phyloP scores from a whole-genome alignment of 1,140 invertebrate genomes.

The Polypedilum vanderplanki region DNA sequence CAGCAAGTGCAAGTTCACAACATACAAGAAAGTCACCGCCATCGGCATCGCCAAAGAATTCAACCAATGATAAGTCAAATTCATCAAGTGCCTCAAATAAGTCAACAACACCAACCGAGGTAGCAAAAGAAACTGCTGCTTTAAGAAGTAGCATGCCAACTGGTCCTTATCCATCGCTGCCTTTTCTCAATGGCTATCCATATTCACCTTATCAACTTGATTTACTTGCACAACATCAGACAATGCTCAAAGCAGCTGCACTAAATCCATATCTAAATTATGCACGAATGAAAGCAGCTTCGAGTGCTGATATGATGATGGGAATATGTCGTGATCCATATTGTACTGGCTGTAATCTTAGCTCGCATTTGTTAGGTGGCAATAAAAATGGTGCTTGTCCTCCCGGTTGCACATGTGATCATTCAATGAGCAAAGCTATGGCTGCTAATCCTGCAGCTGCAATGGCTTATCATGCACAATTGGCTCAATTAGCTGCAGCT shows the following conservation, averaged over 20 bases:
- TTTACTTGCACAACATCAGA: slow-evolving; percentile 62
- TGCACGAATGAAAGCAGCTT: slow-evolving; percentile 55
- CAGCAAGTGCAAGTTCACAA: slow-evolving; percentile 7
- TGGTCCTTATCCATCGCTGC: slow-evolving; percentile 58
- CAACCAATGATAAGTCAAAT: slow-evolving; percentile 35
- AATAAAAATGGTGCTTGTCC: slow-evolving; percentile 60
- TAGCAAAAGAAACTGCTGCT: slow-evolving; percentile 38
- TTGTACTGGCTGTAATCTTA: slow-evolving; percentile 82
- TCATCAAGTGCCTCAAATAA: background rate
- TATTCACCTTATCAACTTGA: slow-evolving; percentile 58
- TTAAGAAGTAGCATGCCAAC: slow-evolving; percentile 48
- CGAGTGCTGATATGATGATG: slow-evolving; percentile 45
- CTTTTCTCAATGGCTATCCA: slow-evolving; percentile 49
- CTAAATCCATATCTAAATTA: slow-evolving; percentile 66
- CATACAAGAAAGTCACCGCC: slow-evolving; percentile 35
- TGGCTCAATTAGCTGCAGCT: slow-evolving; percentile 63
- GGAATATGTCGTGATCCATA: slow-evolving; percentile 83
- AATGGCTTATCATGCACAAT: slow-evolving; percentile 64
- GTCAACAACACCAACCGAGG: slow-evolving; percentile 34
- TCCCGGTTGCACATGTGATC: slow-evolving; percentile 82
- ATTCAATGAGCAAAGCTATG: slow-evolving; percentile 51
- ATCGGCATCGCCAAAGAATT: slow-evolving; percentile 39
- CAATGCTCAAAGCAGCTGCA: slow-evolving; percentile 56
- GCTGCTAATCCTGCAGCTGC: slow-evolving; percentile 47
- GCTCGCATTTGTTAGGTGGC: slow-evolving; percentile 65